Percentiles rank a stretch among this genome's conserved stretches.
Conservation (phyloP, 1,140 invertebrate species). For the Arion vulgaris region DNA sequence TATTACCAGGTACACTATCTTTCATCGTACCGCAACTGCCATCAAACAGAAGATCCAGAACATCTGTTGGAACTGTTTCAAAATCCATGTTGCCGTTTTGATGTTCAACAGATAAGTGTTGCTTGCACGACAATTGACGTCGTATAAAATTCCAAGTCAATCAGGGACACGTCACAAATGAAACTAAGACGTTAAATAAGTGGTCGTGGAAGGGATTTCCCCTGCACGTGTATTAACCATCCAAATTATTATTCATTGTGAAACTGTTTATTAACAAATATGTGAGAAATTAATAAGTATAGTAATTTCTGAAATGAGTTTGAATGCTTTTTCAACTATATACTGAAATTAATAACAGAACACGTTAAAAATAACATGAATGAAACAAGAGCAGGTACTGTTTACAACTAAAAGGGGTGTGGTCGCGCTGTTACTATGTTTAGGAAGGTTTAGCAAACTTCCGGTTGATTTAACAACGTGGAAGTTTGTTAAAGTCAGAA, state of each 20-base stretch:
- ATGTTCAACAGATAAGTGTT: background rate
- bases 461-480: conserved; percentile 19
- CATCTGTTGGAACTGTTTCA: conserved; percentile 11
- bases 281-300: too few relatives aligned
- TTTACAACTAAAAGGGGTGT: background rate
- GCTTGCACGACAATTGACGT: background rate
- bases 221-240: too few relatives aligned
- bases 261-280: too few relatives aligned
- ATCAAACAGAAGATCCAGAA: conserved; percentile 38
- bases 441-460: conserved; percentile 2
- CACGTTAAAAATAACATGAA: background rate
- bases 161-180: conserved; percentile 10
- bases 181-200: background rate
- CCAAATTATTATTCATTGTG: too few relatives aligned
- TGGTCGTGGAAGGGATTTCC: too few relatives aligned
- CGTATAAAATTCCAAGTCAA: background rate
- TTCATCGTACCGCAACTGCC: conserved; percentile 27
- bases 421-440: conserved; percentile 19
- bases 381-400: too few relatives aligned
- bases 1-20: conserved; percentile 1
- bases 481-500: conserved; percentile 18
- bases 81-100: conserved; percentile 22
- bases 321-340: background rate
- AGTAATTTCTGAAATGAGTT: too few relatives aligned
- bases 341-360: background rate